phyloP scores from a whole-genome alignment of 1,140 invertebrate genomes.

The Lutraria rhynchaena region DNA sequence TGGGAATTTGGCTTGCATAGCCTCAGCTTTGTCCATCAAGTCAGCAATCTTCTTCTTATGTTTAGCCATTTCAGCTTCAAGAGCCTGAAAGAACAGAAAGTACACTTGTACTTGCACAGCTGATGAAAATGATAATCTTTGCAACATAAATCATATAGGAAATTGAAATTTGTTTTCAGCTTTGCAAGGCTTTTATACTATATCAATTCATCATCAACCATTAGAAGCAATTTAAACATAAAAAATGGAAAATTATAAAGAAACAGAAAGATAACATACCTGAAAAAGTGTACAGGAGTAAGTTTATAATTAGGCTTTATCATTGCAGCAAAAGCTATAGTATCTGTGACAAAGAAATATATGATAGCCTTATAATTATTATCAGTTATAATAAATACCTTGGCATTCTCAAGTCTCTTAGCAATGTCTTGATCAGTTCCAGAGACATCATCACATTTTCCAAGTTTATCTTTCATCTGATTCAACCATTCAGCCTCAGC shows the following conservation, averaged over 20 bases:
- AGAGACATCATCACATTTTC: conserved; percentile 95
- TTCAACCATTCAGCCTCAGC: conserved; percentile 79
- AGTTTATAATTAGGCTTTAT: too few species aligned
- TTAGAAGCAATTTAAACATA: too few species aligned
- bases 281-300: too few species aligned
- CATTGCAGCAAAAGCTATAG: too few species aligned
- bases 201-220: too few species aligned
- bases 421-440: conserved; percentile 93
- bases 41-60: conserved; percentile 86
- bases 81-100: conserved; percentile 73
- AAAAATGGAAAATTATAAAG: too few species aligned
- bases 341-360: too few species aligned
- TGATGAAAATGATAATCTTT: neutral
- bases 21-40: conserved; percentile 87
- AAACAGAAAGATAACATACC: too few species aligned
- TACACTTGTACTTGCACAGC: neutral
- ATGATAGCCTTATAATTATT: too few species aligned
- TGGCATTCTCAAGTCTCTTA: conserved; percentile 85
- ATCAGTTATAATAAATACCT: conserved; percentile 70
- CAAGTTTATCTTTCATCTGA: conserved; percentile 87
- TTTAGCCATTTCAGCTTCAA: conserved; percentile 85
- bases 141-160: neutral
- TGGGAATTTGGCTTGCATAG: conserved; percentile 85
- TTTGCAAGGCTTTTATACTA: too few species aligned
- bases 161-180: neutral